Evolutionary conservation across 2,888 invertebrate species (phyloP).

Genomic region (Antheraea yamamai): DNA sequence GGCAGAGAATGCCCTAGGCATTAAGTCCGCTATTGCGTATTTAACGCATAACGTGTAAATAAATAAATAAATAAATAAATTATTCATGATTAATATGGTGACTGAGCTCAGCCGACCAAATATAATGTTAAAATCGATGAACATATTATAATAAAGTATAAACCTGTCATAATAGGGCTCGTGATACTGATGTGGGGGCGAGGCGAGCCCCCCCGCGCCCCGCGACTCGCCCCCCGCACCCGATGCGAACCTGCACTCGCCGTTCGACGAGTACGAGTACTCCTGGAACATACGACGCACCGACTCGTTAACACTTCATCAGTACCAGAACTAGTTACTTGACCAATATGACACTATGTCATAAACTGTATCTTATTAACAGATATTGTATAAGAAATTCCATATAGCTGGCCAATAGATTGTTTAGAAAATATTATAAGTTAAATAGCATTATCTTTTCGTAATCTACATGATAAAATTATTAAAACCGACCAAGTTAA

Average conservation of each 20-base stretch:
- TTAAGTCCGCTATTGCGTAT: too few relatives aligned
- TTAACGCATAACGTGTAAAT: too few relatives aligned
- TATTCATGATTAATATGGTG: too few relatives aligned
- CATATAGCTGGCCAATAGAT: background rate
- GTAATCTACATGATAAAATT: background rate
- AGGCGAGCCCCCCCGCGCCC: slow-evolving; percentile 32
- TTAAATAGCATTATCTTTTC: background rate
- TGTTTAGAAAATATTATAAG: background rate
- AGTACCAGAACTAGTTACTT: too few relatives aligned
- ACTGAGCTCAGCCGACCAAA: too few relatives aligned
- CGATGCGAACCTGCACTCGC: slow-evolving; percentile 55
- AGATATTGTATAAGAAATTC: too few relatives aligned
- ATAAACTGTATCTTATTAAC: too few relatives aligned
- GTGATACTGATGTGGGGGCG: slow-evolving; percentile 51
- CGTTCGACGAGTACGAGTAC: slow-evolving; percentile 62
- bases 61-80: too few relatives aligned
- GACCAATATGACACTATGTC: too few relatives aligned
- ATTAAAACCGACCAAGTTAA: too few relatives aligned
- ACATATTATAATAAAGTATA: slow-evolving; percentile 23
- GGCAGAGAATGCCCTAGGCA: too few relatives aligned
- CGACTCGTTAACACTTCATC: background rate
- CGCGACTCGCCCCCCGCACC: slow-evolving; percentile 25
- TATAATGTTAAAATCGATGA: background rate
- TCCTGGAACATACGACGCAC: slow-evolving; percentile 47
- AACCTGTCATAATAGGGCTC: slow-evolving; percentile 53